These are phyloP conservation scores for Aphidius colemani DNA, from an alignment of 2,888 invertebrate genomes.

Conservation along the genomic window DNA sequence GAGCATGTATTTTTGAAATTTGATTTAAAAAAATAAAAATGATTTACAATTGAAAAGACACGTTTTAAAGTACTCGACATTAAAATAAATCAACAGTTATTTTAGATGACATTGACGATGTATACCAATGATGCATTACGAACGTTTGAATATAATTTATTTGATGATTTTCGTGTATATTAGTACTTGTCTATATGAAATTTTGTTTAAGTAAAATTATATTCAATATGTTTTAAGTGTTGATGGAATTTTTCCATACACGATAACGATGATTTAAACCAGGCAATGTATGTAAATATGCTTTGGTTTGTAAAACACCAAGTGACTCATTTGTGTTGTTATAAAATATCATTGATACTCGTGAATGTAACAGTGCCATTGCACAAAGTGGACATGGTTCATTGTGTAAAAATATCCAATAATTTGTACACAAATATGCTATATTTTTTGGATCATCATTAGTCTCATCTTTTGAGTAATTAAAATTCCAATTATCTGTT, in stretches of 20 bases:
- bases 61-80: slow-evolving; percentile 15
- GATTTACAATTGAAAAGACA: neutral
- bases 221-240: no score
- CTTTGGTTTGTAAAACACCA: slow-evolving; percentile 75
- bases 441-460: slow-evolving; percentile 59
- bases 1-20: neutral
- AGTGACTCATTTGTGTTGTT: slow-evolving; percentile 61
- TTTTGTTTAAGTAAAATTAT: neutral
- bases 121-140: slow-evolving; percentile 5
- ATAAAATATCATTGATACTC: slow-evolving; percentile 82
- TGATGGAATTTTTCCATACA: slow-evolving; percentile 66
- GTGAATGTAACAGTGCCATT: slow-evolving; percentile 93
- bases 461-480: slow-evolving; percentile 6
- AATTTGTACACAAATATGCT: slow-evolving; percentile 86
- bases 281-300: slow-evolving; percentile 76
- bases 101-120: slow-evolving; percentile 26
- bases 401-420: slow-evolving; percentile 77
- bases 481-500: neutral
- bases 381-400: slow-evolving; percentile 96
- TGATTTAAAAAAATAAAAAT: neutral
- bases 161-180: no score
- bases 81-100: slow-evolving; percentile 22
- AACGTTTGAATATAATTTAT: no score
- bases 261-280: slow-evolving; percentile 91
- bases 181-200: neutral